Evolutionary conservation across 2,113 vertebrate genomes (phyloP), one percentile per base, ranked within the genome.

Genomic region (Passer domesticus): DNA sequence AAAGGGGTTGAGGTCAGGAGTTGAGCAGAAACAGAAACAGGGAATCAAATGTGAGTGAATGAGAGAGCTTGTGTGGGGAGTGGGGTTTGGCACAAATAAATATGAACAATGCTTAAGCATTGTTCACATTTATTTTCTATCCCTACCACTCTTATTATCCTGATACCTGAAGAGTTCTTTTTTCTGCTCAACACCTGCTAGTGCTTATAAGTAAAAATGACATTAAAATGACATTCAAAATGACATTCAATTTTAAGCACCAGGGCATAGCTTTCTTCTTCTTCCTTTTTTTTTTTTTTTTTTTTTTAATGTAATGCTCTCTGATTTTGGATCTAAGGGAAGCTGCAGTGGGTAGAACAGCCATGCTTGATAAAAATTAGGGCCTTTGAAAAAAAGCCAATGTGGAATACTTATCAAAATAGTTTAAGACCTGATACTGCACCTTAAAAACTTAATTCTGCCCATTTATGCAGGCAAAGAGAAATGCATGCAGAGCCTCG

Each of bases 231-330:
- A 52, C 92, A 92, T 96, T 95, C 82, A 58, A 93, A 55, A 55
- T 55, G 13, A 55, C 92, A 92, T 97, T 95, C 80, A 58, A 93
- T 96, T 97, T 97, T 97, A 97, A 97, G 93, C 91, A 92, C 25
- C 75, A 78, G 46, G 92, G 79, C 76, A 52, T 95, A 94, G 46
- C 37, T 73, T 49, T 83, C 6, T 96, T 43, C 2, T 39, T 41
- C 41, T 46, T 35, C 0, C 13, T 16, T 49, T 13, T 67, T 56
- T 41, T 88, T 92, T 13, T 41, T 41, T 87, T 92, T 59, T 10
- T 11, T 15, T 39, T 31, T 44, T 35, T 2, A 46, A 73, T 85
- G 47, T 92, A 95, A 87, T 73, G 52, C 25, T 88, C 64, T 85
- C 15, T 95, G 92, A 69, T 87, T 93, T 67, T 83, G 77, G 76